These are phyloP conservation scores for Tolypeutes matacus DNA, from an alignment of 2,797 vertebrate genomes.

Conservation along the genomic window DNA sequence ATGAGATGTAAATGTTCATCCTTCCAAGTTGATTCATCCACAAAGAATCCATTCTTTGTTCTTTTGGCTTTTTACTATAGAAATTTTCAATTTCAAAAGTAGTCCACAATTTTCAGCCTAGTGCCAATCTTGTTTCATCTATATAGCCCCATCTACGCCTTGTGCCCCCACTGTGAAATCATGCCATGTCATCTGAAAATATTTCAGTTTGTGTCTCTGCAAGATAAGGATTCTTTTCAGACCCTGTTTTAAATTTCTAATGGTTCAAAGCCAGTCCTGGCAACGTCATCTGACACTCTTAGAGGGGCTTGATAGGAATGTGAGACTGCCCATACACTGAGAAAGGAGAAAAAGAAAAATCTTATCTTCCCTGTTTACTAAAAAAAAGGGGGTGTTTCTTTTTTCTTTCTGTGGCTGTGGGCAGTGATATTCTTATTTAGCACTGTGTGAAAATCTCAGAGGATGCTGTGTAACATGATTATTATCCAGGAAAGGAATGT, in stretches of 20 bases:
- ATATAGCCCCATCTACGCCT: background rate
- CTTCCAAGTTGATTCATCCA: conserved; percentile 58
- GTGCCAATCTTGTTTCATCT: background rate
- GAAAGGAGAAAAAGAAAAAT: conserved; percentile 58
- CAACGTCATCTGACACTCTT: conserved; percentile 66
- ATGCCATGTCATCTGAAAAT: conserved; percentile 47
- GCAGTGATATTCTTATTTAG: conserved; percentile 1
- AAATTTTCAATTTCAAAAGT: background rate
- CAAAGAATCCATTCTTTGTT: background rate
- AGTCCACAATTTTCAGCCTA: background rate
- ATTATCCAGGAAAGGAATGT: conserved; percentile 44
- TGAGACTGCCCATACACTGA: conserved; percentile 58
- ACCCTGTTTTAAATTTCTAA: conserved; percentile 43
- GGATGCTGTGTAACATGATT: conserved; percentile 26
- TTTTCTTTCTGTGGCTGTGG: conserved; percentile 61
- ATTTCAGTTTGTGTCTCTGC: conserved; percentile 42
- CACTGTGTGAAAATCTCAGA: conserved; percentile 24
- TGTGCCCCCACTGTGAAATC: background rate
- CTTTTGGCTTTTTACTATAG: background rate
- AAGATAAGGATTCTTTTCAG: conserved; percentile 21
- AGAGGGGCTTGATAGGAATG: conserved; percentile 46
- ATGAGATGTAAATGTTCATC: background rate
- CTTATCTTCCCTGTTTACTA: conserved; percentile 37
- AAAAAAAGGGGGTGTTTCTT: background rate
- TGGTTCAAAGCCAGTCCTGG: conserved; percentile 47